phyloP scores from a whole-genome alignment of 2,797 vertebrate species.

The Cossypha polioptera region DNA sequence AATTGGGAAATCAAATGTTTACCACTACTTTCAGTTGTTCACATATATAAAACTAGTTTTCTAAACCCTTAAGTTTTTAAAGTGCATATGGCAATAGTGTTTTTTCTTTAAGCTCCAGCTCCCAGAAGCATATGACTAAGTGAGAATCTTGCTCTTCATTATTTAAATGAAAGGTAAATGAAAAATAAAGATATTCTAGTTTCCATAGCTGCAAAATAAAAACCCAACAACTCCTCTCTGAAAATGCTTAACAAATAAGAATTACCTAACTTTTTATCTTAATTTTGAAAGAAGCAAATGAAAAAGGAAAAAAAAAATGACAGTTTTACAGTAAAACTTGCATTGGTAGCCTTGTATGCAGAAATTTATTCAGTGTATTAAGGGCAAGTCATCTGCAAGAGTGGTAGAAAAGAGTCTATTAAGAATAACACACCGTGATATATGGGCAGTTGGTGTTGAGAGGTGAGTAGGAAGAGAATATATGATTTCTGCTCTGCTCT shows the following conservation, averaged over 20 bases:
- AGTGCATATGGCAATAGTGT: neutral
- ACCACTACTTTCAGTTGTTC: neutral
- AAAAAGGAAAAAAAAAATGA: neutral
- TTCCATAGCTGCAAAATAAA: conserved; percentile 47
- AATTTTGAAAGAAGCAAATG: neutral
- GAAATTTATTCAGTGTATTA: neutral
- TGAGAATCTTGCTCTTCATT: conserved; percentile 32
- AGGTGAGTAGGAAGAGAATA: conserved; percentile 49
- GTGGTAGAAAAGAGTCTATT: neutral
- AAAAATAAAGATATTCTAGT: neutral
- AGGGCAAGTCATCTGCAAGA: neutral
- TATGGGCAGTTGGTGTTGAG: conserved; percentile 42
- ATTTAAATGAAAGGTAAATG: conserved; percentile 49
- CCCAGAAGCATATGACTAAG: conserved; percentile 27
- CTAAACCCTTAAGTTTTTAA: neutral
- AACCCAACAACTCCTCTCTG: neutral
- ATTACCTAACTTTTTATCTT: neutral
- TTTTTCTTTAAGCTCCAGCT: conserved; percentile 9
- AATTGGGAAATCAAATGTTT: neutral
- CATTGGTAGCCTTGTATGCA: neutral
- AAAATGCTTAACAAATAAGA: neutral
- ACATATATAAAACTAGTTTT: neutral
- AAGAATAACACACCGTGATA: conserved; percentile 5
- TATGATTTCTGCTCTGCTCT: conserved; percentile 4
- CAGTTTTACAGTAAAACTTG: neutral